Evolutionary conservation across 2,888 invertebrate genomes (phyloP).

Genomic region (Invenusta paracnida): DNA sequence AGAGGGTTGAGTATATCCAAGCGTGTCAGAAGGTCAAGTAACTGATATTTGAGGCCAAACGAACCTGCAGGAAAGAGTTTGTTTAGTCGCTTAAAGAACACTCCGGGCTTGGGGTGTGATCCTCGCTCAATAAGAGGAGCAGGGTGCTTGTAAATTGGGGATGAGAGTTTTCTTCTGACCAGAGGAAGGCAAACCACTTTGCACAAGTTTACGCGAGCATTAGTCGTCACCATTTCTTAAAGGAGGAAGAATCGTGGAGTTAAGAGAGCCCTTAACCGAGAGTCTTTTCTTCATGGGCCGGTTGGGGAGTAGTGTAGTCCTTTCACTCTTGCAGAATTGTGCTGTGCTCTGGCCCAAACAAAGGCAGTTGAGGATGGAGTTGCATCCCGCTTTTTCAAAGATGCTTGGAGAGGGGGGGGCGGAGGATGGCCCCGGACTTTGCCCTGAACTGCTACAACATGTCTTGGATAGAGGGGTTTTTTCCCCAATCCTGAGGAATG

Average conservation of each 20-base stretch:
- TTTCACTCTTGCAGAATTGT: neutral
- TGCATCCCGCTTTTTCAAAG: no score
- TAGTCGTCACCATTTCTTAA: neutral
- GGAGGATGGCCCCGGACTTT: no score
- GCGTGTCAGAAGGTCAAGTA: neutral
- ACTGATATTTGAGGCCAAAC: neutral
- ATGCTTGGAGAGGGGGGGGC: no score
- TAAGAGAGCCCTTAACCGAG: neutral
- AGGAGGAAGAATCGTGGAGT: neutral
- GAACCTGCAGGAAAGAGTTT: neutral
- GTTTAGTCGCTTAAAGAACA: neutral
- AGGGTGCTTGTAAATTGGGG: neutral
- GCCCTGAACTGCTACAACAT: no score
- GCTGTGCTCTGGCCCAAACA: no score
- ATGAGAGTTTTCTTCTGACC: neutral
- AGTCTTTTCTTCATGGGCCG: neutral
- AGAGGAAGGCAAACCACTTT: neutral
- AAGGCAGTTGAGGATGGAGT: no score
- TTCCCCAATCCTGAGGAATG: no score
- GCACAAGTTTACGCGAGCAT: neutral
- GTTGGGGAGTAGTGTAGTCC: neutral
- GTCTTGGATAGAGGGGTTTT: no score
- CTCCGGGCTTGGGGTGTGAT: neutral
- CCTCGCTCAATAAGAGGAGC: neutral
- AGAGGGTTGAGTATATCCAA: neutral